Evolutionary conservation across 2,888 invertebrate species (phyloP), one percentile per base, ranked within the genome.

Genomic region (Apodemia mormo): DNA sequence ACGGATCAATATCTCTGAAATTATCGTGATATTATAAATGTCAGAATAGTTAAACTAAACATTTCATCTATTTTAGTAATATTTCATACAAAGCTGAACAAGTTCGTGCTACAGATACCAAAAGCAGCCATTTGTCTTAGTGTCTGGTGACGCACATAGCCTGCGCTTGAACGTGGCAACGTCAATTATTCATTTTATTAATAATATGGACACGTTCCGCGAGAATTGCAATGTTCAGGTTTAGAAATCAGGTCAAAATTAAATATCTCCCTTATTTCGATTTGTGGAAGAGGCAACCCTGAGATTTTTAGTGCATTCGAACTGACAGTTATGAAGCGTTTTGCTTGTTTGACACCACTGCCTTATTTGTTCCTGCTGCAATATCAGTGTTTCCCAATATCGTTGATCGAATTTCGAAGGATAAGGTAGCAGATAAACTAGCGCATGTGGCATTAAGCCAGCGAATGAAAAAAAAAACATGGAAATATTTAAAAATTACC

Each of bases 141-240:
- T 61, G 33, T 30, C 58, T 58, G 30, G 10, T 33, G 58, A 61
- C 58, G 30, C 58, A 49, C 49, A 33, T 61, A 33, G 58, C 12
- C 12, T 22, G 58, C 12, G 58, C 52, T n/a, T 45, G n/a, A n/a
- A 10, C 12, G 61, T 33, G 33, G 30, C 61, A 30, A 61, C 14
- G 33, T 37, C 61, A 33, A 64, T 64, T 33, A 64, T 64, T 64
- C 61, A 64, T 64, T 64, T 64, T 37, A 33, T 7, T 64, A 64
- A 54, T 54, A 22, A 54, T 64, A 37, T 33, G 33, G 61, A 64
- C 61, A 64, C 61, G 29, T 6, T 12, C 4, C 3, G 33, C 14
- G 61, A 14, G 61, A 33, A 64, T 37, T 64, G 37, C 33, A 64
- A 30, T 14, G 33, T 64, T 37, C 30, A 33, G 12, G 9, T 12